Evolutionary conservation across 2,113 vertebrate species (phyloP).

Genomic region (Ondatra zibethicus): DNA sequence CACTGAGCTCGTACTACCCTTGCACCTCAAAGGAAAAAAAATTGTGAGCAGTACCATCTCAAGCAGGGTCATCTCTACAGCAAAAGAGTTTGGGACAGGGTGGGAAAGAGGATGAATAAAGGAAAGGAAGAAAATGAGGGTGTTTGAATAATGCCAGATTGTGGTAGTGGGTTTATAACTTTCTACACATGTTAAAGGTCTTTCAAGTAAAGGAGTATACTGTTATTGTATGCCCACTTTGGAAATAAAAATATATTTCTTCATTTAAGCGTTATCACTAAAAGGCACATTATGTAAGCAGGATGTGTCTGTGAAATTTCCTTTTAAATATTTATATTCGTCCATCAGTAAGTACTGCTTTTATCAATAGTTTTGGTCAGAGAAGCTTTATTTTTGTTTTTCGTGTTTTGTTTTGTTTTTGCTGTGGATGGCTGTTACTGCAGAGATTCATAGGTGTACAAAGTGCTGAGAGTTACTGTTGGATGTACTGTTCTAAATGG

Average conservation of each 20-base stretch:
- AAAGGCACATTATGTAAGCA: slow-evolving; percentile 1
- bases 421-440: not conserved
- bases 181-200: not conserved
- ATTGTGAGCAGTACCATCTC: not conserved
- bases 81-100: not conserved
- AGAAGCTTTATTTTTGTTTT: not conserved
- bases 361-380: not conserved
- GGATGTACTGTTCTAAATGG: not conserved
- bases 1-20: not conserved
- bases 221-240: not conserved
- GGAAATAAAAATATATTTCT: not conserved
- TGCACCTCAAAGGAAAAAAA: not conserved
- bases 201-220: not conserved
- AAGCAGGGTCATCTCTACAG: not conserved
- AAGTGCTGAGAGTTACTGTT: not conserved
- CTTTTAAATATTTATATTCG: not conserved
- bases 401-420: not conserved
- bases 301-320: not conserved
- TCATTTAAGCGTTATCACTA: not conserved
- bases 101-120: not conserved
- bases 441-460: not conserved
- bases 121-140: not conserved
- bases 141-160: not conserved
- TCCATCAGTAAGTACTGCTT: not conserved
- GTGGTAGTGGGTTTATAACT: not conserved